Evolutionary conservation across 1,140 invertebrate species (phyloP).

Genomic region (Trichonephila inaurata): DNA sequence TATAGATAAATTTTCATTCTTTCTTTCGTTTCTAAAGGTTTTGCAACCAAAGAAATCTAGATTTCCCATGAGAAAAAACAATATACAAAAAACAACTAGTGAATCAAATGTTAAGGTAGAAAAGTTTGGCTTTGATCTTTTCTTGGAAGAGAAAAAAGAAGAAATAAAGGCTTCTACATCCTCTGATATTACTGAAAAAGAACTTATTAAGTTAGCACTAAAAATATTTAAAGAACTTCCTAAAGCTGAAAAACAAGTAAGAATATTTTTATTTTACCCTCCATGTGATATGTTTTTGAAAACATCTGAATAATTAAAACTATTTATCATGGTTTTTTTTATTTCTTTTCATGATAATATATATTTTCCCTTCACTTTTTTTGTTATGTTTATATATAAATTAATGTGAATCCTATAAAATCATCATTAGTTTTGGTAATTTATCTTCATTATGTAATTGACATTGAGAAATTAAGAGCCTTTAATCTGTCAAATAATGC

Average conservation of each 20-base stretch:
- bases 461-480: no score
- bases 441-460: no score
- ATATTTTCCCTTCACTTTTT: no score
- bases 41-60: conserved; percentile 47
- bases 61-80: conserved; percentile 30
- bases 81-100: background rate
- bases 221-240: conserved; percentile 49
- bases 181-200: conserved; percentile 38
- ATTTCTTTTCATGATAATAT: no score
- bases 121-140: conserved; percentile 55
- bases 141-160: conserved; percentile 48
- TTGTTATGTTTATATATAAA: no score
- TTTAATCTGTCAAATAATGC: no score
- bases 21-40: background rate
- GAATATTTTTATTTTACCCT: no score
- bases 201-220: conserved; percentile 37
- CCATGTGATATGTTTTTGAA: no score
- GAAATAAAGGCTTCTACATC: conserved; percentile 23
- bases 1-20: background rate
- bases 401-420: no score
- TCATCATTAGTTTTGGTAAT: no score
- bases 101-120: background rate
- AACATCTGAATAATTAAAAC: no score
- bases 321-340: no score
- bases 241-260: conserved; percentile 56